A percentile compares a stretch with the other conserved stretches of the same genome.
Evolutionary conservation across 2,113 vertebrate genomes (phyloP).

Genomic region (Sceloporus undulatus): DNA sequence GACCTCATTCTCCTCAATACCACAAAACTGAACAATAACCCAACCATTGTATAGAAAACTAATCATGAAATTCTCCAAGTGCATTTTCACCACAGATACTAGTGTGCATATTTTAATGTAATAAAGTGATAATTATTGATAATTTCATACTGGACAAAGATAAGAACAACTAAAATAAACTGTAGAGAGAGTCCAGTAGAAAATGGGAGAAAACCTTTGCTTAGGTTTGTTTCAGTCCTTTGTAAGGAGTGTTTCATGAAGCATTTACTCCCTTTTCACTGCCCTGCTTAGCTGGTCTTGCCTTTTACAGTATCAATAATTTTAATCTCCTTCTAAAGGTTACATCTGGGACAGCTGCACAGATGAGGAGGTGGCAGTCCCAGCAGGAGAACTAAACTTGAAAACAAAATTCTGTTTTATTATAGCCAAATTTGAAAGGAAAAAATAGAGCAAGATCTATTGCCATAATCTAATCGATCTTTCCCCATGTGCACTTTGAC

Average conservation of each 20-base stretch:
- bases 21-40: neutral
- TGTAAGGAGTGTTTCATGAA: neutral
- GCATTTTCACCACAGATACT: neutral
- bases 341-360: neutral
- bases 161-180: neutral
- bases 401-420: constrained; percentile 28
- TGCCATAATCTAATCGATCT: constrained; percentile 30
- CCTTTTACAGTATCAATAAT: constrained; percentile 16
- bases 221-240: neutral
- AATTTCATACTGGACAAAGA: neutral
- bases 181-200: neutral
- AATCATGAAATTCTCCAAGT: neutral
- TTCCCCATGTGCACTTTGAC: constrained; percentile 27
- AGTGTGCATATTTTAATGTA: neutral
- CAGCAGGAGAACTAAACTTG: neutral
- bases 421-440: constrained; percentile 23
- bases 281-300: neutral
- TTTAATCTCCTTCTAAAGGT: constrained; percentile 27
- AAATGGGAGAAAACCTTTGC: neutral
- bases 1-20: neutral
- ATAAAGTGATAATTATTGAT: neutral
- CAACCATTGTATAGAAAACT: neutral
- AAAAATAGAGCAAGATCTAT: constrained; percentile 13
- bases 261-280: neutral
- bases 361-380: neutral